These are phyloP conservation scores for Araneus ventricosus DNA, from an alignment of 1,140 invertebrate genomes.

Conservation along the genomic window DNA sequence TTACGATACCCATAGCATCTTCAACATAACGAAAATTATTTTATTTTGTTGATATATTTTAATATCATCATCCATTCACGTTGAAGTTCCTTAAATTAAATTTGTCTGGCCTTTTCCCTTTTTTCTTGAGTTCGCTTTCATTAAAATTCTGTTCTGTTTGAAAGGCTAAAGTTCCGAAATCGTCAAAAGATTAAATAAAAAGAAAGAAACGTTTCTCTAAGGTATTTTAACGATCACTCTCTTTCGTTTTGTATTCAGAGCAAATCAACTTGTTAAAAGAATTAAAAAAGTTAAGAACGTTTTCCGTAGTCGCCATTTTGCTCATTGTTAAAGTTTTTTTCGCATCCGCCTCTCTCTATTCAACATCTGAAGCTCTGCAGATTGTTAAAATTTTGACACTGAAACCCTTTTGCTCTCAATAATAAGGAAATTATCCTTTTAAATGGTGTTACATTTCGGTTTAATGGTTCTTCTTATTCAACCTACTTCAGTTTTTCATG, in stretches of 20 bases:
- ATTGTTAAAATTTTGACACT: not conserved
- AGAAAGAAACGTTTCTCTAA: not conserved
- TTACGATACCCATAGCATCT: too few species aligned
- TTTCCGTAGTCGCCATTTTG: not conserved
- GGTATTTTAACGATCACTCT: not conserved
- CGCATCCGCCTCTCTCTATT: not conserved
- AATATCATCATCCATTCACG: too few species aligned
- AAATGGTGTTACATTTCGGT: not conserved
- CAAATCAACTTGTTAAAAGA: constrained; percentile 20
- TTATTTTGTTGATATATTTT: too few species aligned
- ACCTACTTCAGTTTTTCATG: too few species aligned
- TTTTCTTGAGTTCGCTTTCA: not conserved
- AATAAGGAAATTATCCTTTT: not conserved
- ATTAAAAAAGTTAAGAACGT: not conserved
- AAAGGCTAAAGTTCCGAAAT: not conserved
- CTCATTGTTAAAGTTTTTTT: not conserved
- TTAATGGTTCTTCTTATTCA: too few species aligned
- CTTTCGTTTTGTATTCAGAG: constrained; percentile 1
- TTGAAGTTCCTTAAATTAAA: too few species aligned
- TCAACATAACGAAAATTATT: too few species aligned
- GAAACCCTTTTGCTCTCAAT: not conserved
- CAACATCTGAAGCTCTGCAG: not conserved
- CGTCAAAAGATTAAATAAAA: not conserved
- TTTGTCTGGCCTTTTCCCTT: too few species aligned
- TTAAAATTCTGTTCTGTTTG: not conserved